Percentiles rank a stretch among this genome's conserved stretches.
Evolutionary conservation across 2,113 vertebrate genomes (phyloP).

Genomic region (Gnathonemus echidnorhynchus): DNA sequence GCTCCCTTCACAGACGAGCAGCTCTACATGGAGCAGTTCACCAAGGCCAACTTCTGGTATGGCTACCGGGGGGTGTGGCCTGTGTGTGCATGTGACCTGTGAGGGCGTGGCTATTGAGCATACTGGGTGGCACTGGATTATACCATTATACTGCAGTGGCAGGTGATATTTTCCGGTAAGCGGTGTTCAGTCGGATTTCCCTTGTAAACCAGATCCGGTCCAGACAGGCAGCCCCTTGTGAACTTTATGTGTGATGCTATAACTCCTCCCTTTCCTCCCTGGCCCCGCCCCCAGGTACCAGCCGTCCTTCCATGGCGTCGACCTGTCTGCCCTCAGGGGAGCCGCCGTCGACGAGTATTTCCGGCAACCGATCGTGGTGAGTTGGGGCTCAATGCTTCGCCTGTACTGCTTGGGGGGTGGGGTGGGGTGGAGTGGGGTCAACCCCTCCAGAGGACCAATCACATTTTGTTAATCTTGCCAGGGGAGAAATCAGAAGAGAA

Average conservation of each 20-base stretch:
- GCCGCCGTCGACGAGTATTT: slow-evolving; percentile 94
- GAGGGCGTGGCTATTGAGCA: background rate
- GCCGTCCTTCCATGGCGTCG: slow-evolving; percentile 92
- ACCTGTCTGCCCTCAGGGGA: slow-evolving; percentile 81
- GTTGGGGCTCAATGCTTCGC: background rate
- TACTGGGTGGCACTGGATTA: background rate
- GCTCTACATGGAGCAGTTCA: slow-evolving; percentile 98
- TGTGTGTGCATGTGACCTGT: background rate
- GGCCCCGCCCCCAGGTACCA: slow-evolving; percentile 72
- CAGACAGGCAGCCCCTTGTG: background rate
- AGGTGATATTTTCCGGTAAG: background rate
- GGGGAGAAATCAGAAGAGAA: background rate
- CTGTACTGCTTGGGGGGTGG: background rate
- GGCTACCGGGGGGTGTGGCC: slow-evolving; percentile 9
- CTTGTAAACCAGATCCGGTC: background rate
- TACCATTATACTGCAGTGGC: background rate
- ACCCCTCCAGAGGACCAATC: background rate
- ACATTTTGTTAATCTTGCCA: background rate
- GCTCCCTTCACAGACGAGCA: slow-evolving; percentile 95
- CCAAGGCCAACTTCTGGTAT: slow-evolving; percentile 97
- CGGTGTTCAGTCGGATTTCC: background rate
- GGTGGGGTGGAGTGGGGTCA: background rate
- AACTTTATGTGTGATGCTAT: background rate
- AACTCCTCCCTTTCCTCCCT: background rate
- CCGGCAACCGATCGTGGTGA: slow-evolving; percentile 71